Evolutionary conservation across 1,140 invertebrate species (phyloP).

Genomic region (Probaryconus sp.): DNA sequence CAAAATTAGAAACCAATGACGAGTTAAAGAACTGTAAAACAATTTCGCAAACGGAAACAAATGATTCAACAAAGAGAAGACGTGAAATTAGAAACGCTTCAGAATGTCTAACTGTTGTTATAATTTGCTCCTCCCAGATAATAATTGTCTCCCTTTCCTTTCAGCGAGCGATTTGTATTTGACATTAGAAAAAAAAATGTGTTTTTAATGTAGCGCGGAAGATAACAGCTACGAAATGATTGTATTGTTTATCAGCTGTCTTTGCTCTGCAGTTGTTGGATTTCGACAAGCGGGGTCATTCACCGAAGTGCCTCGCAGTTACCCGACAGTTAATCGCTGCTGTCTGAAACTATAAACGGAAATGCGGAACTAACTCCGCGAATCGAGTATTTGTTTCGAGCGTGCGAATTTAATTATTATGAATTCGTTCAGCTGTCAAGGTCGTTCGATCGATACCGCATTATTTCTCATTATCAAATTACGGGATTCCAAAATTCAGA

Average conservation of each 20-base stretch:
- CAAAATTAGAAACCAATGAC: too few species aligned
- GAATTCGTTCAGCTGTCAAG: slow-evolving; percentile 44
- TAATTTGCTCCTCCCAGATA: too few species aligned
- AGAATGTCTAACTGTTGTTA: too few species aligned
- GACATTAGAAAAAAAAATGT: slow-evolving; percentile 40
- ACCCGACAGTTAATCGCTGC: slow-evolving; percentile 45
- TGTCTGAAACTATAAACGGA: slow-evolving; percentile 53
- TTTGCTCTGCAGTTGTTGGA: slow-evolving; percentile 52
- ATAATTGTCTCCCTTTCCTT: too few species aligned
- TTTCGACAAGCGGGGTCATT: slow-evolving; percentile 61
- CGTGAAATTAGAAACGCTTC: too few species aligned
- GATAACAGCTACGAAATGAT: slow-evolving; percentile 45
- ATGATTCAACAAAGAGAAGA: too few species aligned
- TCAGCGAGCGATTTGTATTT: slow-evolving; percentile 8
- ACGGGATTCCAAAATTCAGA: background rate
- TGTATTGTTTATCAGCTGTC: slow-evolving; percentile 54
- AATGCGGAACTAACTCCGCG: slow-evolving; percentile 49
- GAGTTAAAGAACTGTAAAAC: too few species aligned
- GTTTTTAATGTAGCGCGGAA: slow-evolving; percentile 29
- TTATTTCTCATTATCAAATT: background rate
- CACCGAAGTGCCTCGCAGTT: slow-evolving; percentile 54
- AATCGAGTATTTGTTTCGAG: slow-evolving; percentile 18
- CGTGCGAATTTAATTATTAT: slow-evolving; percentile 39
- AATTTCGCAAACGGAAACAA: too few species aligned
- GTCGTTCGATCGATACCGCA: slow-evolving; percentile 30